Evolutionary conservation across 2,888 invertebrate genomes (phyloP).

Genomic region (Lordiphosa andalusiaca): DNA sequence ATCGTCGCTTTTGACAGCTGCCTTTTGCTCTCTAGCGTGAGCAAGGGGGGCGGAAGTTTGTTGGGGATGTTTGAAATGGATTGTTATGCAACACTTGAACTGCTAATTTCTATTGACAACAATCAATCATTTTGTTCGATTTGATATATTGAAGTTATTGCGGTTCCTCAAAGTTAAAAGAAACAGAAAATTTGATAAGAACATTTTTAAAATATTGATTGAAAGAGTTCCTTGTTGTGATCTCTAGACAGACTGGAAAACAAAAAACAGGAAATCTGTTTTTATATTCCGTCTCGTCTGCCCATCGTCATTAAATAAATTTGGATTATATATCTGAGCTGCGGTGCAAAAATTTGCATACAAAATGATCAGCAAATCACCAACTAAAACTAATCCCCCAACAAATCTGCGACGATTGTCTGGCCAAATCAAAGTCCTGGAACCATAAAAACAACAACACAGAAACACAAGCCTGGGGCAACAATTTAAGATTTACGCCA

Average conservation of each 20-base stretch:
- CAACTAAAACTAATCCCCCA: slow-evolving; percentile 54
- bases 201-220: not conserved
- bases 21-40: slow-evolving; percentile 21
- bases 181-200: not conserved
- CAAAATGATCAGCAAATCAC: slow-evolving; percentile 38
- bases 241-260: too few species aligned
- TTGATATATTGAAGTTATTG: slow-evolving; percentile 22
- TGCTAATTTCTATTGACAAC: slow-evolving; percentile 51
- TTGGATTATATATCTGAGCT: not conserved
- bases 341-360: slow-evolving; percentile 48
- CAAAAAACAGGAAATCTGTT: slow-evolving; percentile 7
- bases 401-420: slow-evolving; percentile 47
- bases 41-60: slow-evolving; percentile 20
- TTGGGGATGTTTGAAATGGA: slow-evolving; percentile 7
- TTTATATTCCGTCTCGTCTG: slow-evolving; percentile 8
- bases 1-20: slow-evolving; percentile 54
- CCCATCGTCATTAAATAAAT: slow-evolving; percentile 8
- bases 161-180: slow-evolving; percentile 16
- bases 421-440: slow-evolving; percentile 45
- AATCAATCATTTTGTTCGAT: slow-evolving; percentile 60
- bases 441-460: slow-evolving; percentile 31
- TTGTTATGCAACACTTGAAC: slow-evolving; percentile 34
- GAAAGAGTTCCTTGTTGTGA: not conserved
- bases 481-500: slow-evolving; percentile 69
- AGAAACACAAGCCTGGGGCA: slow-evolving; percentile 43